Percentiles rank a stretch among this genome's conserved stretches.
Conservation (phyloP, 2,888 invertebrate species). For the Ephialtes manifestator region DNA sequence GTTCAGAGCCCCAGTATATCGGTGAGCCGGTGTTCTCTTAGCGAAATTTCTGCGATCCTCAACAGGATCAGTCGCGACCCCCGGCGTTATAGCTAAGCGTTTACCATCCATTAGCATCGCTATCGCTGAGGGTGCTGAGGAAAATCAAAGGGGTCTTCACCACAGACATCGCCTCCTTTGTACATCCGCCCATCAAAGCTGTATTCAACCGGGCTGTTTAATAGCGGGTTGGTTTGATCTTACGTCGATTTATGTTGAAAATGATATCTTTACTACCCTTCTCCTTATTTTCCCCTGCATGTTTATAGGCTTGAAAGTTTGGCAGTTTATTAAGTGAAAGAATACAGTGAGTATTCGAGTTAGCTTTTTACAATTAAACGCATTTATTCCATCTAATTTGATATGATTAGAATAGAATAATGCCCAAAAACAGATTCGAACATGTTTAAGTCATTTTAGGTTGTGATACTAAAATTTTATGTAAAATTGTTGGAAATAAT, state of each 20-base stretch:
- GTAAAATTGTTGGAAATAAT: no score
- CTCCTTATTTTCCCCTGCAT: background rate
- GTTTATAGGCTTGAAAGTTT: background rate
- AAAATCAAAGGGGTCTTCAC: conserved; percentile 53
- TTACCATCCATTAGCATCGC: conserved; percentile 56
- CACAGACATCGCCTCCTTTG: conserved; percentile 28
- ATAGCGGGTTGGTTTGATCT: background rate
- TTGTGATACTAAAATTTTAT: no score
- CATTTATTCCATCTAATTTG: no score
- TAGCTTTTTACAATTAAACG: no score
- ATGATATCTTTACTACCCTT: background rate
- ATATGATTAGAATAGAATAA: no score
- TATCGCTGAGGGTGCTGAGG: conserved; percentile 30
- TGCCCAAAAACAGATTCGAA: no score
- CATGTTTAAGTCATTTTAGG: no score
- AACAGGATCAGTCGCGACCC: conserved; percentile 34
- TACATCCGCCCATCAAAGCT: conserved; percentile 29
- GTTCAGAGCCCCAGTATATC: background rate
- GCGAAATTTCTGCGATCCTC: conserved; percentile 39
- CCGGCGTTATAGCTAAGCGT: conserved; percentile 23
- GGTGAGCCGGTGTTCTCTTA: conserved; percentile 18
- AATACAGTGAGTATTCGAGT: no score
- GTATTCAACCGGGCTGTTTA: conserved; percentile 20
- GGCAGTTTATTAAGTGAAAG: no score
- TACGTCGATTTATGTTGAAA: conserved; percentile 7